Evolutionary conservation across 2,797 vertebrate species (phyloP), one percentile per base, ranked within the genome.

Genomic region (Diplodus sargus): DNA sequence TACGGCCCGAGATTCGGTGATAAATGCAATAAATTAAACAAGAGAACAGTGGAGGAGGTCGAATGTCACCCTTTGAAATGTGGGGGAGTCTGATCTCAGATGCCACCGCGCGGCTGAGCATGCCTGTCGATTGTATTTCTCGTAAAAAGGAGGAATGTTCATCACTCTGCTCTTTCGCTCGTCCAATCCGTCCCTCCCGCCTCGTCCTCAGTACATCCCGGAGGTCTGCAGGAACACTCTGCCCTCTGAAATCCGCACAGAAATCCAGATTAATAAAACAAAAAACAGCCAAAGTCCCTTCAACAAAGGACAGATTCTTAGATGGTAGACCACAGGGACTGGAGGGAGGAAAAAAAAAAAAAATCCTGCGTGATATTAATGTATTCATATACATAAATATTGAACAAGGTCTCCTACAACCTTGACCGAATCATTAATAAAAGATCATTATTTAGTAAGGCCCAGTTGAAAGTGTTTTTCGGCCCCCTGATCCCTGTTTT

Each of bases 191-290:
- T 64, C 76, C 73, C 14, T 60, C 28, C 62, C 76, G 30, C 7
- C n/a, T 70, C 2, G 22, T 63, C 87, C 82, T 99, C 96, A 99
- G 92, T 97, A 99, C 97, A 99, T 98, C 92, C 97, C 97, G 79
- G 96, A 90, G 76, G 96, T 96, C 95, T 99, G 97, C 92, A 99
- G 96, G 96, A 98, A 99, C 87, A 98, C 97, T 96, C 97, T 96
- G 93, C 97, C 97, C 94, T 99, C 98, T 99, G 95, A 90, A 95
- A 95, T 74, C 89, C 80, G 91, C 17, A 92, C 80, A 89, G 39
- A 80, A 69, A 74, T 54, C 7, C 42, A 54, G 34, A 79, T 63
- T 12, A 66, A 59, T 25, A 61, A 75, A 74, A 54, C 3, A 47
- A 57, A 25, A 61, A 18, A 71, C 34, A 39, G 66, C 11, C 47